These are phyloP conservation scores for Astyanax mexicanus DNA, from an alignment of 2,797 vertebrate species.

Conservation along the genomic window DNA sequence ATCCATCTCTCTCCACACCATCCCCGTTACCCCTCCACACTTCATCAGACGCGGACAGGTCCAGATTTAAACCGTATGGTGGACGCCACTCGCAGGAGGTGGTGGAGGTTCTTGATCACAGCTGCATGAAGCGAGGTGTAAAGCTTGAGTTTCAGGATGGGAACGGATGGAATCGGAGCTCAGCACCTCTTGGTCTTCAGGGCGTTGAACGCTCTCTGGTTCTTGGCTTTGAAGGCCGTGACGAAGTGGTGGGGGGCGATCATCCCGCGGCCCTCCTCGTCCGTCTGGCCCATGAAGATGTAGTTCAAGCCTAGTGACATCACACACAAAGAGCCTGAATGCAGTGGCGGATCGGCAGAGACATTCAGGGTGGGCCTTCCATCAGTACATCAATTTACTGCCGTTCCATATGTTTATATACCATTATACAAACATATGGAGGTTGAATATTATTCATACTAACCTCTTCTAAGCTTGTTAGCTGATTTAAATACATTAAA, in stretches of 20 bases:
- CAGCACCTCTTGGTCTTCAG: slow-evolving; percentile 93
- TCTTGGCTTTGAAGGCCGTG: slow-evolving; percentile 93
- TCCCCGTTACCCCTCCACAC: neutral
- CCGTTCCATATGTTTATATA: slow-evolving; percentile 67
- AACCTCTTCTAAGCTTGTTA: neutral
- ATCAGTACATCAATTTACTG: slow-evolving; percentile 63
- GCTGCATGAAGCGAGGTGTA: neutral
- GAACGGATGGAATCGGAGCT: slow-evolving; percentile 43
- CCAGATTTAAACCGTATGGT: slow-evolving; percentile 3
- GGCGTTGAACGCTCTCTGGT: slow-evolving; percentile 88
- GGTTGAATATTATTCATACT: neutral
- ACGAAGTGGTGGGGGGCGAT: slow-evolving; percentile 92
- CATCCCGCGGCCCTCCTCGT: slow-evolving; percentile 91
- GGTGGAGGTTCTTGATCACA: neutral
- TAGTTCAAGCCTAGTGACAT: slow-evolving; percentile 92
- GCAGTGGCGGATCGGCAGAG: slow-evolving; percentile 81
- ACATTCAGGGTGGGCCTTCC: slow-evolving; percentile 75
- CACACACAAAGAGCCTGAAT: slow-evolving; percentile 84
- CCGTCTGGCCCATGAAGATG: slow-evolving; percentile 95
- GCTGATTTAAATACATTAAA: neutral
- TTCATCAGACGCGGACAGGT: neutral
- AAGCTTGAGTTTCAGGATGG: neutral
- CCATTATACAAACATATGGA: slow-evolving; percentile 62
- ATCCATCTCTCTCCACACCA: no score
- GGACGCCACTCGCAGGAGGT: neutral